phyloP scores from a whole-genome alignment of 2,888 invertebrate genomes.

The Zhuqinia jingwanae region DNA sequence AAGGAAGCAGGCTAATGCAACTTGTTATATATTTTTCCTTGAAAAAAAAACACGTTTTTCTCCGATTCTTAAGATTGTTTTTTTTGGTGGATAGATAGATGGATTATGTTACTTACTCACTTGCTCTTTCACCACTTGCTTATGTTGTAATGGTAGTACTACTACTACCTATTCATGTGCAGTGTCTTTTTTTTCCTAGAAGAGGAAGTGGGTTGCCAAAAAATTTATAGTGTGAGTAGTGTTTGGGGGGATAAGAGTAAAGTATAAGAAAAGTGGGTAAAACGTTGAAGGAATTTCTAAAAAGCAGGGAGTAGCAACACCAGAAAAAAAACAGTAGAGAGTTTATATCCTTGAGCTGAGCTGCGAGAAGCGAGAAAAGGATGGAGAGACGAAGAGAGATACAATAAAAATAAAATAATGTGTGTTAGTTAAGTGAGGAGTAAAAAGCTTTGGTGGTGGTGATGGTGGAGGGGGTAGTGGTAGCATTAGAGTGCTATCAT shows the following conservation, averaged over 20 bases:
- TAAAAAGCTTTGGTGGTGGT: neutral
- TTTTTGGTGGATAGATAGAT: too few species aligned
- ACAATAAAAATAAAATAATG: neutral
- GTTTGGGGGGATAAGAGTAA: slow-evolving; percentile 35
- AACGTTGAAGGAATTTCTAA: slow-evolving; percentile 51
- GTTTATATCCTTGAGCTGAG: slow-evolving; percentile 60
- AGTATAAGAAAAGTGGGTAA: slow-evolving; percentile 63
- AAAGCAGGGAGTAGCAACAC: too few species aligned
- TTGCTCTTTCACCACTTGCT: too few species aligned
- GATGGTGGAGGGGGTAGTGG: neutral
- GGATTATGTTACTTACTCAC: too few species aligned
- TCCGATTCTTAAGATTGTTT: too few species aligned
- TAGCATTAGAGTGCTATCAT: slow-evolving; percentile 19
- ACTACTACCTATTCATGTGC: too few species aligned
- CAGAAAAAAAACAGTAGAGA: too few species aligned
- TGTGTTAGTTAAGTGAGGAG: neutral
- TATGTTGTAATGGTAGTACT: too few species aligned
- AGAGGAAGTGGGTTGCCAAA: slow-evolving; percentile 15
- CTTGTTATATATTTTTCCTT: too few species aligned
- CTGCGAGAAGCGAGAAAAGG: slow-evolving; percentile 24
- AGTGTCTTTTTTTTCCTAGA: too few species aligned
- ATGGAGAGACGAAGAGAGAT: neutral
- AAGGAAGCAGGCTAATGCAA: too few species aligned
- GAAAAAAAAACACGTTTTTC: too few species aligned
- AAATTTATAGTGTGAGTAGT: neutral